Conservation (phyloP, 2,113 vertebrate genomes). For the Peromyscus leucopus region DNA sequence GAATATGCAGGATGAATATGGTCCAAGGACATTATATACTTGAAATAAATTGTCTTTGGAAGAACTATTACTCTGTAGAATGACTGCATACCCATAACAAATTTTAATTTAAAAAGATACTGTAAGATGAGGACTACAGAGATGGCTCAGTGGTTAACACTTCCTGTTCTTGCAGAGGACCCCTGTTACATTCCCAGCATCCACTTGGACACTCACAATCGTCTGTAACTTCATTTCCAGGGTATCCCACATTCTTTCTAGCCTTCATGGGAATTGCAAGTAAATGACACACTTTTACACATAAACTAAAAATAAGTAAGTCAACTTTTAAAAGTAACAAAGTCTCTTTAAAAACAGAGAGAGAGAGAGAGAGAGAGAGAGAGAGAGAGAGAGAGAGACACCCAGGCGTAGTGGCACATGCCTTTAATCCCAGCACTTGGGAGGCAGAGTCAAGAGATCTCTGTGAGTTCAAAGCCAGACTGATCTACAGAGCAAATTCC, state of each 20-base stretch:
- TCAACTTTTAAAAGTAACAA: background rate
- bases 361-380: no score
- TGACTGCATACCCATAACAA: background rate
- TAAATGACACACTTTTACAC: background rate
- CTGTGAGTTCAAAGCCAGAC: no score
- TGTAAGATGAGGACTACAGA: background rate
- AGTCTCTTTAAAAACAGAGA: no score
- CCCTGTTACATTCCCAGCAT: background rate
- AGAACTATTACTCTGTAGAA: background rate
- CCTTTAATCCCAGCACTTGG: no score
- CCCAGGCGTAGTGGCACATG: no score
- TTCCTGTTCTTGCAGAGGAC: background rate
- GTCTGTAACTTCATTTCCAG: no score
- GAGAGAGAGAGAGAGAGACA: no score
- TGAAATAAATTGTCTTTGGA: background rate
- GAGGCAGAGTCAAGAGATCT: no score
- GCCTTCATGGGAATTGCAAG: no score
- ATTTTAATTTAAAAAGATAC: background rate
- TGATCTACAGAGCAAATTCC: no score
- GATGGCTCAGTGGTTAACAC: background rate
- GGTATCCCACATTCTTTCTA: background rate
- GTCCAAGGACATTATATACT: background rate
- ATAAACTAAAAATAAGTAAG: background rate
- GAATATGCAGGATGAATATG: background rate
- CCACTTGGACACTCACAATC: background rate